phyloP scores from a whole-genome alignment of 2,888 invertebrate genomes.

The Dryomyza anilis region DNA sequence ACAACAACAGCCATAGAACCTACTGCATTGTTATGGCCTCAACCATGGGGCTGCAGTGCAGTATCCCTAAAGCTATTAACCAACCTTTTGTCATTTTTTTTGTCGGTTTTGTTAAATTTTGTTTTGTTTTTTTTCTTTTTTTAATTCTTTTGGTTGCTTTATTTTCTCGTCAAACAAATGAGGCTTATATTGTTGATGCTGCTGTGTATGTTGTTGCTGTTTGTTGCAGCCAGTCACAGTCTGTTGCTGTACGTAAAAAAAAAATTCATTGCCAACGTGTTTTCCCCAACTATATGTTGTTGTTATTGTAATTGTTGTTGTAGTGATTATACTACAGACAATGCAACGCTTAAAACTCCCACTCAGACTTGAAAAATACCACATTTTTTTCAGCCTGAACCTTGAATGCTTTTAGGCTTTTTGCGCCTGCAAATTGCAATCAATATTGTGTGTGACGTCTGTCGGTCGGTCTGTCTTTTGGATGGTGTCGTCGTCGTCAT shows the following conservation, averaged over 20 bases:
- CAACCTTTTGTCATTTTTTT: no score
- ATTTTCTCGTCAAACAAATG: constrained; percentile 3
- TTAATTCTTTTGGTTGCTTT: background rate
- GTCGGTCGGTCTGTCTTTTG: no score
- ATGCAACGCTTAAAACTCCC: constrained; percentile 10
- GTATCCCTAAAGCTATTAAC: constrained; percentile 12
- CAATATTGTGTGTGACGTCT: constrained; percentile 46
- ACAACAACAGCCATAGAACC: background rate
- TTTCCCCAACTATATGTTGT: constrained; percentile 27
- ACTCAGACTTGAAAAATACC: constrained; percentile 50
- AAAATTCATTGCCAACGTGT: constrained; percentile 15
- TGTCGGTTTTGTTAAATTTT: background rate
- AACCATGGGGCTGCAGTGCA: background rate
- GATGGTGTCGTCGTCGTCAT: constrained; percentile 26
- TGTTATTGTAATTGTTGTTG: constrained; percentile 21
- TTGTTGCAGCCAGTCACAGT: background rate
- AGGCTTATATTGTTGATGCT: constrained; percentile 6
- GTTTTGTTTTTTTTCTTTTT: background rate
- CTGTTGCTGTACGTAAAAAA: background rate
- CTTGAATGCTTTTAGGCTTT: constrained; percentile 43
- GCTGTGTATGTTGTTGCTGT: background rate
- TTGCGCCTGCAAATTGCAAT: constrained; percentile 47
- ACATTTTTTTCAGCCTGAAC: constrained; percentile 35
- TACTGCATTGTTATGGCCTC: constrained; percentile 13
- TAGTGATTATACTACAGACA: background rate